Percentiles rank a stretch among this genome's conserved stretches.
These are phyloP conservation scores for Cataglyphis albicans DNA, from an alignment of 2,888 invertebrate species.

Conservation along the genomic window DNA sequence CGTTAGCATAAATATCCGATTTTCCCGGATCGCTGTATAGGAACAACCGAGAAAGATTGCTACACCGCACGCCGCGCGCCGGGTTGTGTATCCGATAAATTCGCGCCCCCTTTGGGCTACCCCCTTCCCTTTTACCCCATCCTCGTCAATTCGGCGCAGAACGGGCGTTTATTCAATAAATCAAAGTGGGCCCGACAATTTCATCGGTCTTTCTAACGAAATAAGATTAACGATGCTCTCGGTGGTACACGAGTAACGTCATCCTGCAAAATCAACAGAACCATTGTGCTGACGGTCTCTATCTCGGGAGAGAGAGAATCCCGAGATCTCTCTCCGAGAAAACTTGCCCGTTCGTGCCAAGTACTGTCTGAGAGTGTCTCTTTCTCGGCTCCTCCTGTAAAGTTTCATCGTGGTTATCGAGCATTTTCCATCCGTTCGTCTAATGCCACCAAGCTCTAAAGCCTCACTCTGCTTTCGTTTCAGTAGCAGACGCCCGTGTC, in stretches of 20 bases:
- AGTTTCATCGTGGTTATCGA: conserved; percentile 62
- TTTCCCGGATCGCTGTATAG: conserved; percentile 49
- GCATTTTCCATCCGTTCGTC: conserved; percentile 47
- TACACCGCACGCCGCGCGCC: conserved; percentile 15
- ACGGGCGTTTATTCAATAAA: conserved; percentile 62
- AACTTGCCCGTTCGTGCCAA: conserved; percentile 52
- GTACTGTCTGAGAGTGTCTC: conserved; percentile 34
- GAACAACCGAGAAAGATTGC: conserved; percentile 61
- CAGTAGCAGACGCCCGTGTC: conserved; percentile 22
- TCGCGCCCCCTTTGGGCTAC: background rate
- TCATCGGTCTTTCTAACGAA: conserved; percentile 63
- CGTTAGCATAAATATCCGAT: conserved; percentile 61
- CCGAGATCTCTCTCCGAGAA: conserved; percentile 25
- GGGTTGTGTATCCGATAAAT: conserved; percentile 51
- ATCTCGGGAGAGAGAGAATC: conserved; percentile 46
- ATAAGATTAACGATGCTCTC: conserved; percentile 69
- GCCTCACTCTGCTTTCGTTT: conserved; percentile 15
- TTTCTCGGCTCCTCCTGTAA: conserved; percentile 14
- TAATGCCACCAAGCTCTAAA: conserved; percentile 13
- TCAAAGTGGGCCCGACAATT: conserved; percentile 62
- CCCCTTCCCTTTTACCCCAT: background rate
- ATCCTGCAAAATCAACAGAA: conserved; percentile 62
- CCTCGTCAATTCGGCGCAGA: conserved; percentile 17
- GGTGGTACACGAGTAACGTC: conserved; percentile 32
- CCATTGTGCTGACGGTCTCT: conserved; percentile 62